phyloP scores from a whole-genome alignment of 2,888 invertebrate species.

The Eilema depressum region DNA sequence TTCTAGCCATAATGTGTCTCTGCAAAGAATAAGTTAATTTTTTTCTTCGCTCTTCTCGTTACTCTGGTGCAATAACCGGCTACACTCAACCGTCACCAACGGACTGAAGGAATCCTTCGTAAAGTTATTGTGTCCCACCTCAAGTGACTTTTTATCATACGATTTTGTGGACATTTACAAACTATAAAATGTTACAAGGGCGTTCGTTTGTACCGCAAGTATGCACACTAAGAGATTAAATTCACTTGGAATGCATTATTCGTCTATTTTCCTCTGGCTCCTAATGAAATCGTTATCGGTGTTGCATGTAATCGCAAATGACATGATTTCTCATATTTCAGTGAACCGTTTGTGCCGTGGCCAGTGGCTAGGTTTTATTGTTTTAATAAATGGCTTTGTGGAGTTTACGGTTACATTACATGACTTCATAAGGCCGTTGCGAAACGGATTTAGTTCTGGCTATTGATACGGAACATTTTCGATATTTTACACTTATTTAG shows the following conservation, averaged over 20 bases:
- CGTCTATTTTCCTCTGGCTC: conserved; percentile 4
- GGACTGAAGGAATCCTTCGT: background rate
- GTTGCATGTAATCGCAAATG: conserved; percentile 5
- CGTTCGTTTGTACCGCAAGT: conserved; percentile 1
- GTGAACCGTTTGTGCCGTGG: background rate
- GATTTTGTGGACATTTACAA: background rate
- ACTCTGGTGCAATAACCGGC: background rate
- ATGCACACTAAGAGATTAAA: conserved; percentile 6
- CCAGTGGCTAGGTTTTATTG: background rate
- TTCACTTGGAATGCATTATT: conserved; percentile 17
- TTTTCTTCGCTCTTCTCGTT: too few species aligned
- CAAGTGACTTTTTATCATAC: background rate
- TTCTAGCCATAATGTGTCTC: background rate
- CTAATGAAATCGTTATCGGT: conserved; percentile 20
- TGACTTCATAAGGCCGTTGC: background rate
- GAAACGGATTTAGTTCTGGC: background rate
- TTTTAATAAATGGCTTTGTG: background rate
- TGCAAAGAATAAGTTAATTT: background rate
- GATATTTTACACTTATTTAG: background rate
- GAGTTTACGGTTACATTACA: conserved; percentile 1
- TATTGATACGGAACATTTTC: background rate
- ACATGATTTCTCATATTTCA: conserved; percentile 9
- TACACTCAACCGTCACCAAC: too few species aligned
- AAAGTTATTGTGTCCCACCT: background rate
- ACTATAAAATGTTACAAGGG: background rate